Conservation (phyloP, 2,797 vertebrate genomes). For the Mormyrus hasselquistii region DNA sequence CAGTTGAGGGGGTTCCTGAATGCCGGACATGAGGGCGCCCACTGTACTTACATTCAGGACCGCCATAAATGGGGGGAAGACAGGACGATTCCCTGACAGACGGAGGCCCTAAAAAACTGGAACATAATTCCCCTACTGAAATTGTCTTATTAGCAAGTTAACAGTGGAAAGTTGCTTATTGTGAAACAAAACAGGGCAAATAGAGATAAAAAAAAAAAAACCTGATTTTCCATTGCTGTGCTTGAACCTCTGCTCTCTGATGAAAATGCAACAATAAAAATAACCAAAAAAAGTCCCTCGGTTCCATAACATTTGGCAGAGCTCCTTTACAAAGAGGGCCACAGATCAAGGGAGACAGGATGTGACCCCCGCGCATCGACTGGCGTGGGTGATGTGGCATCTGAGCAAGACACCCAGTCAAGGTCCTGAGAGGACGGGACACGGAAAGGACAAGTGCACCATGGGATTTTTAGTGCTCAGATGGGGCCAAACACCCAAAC, state of each 20-base stretch:
- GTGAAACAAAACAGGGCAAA: neutral
- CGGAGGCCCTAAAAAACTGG: neutral
- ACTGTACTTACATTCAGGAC: neutral
- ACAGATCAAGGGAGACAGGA: neutral
- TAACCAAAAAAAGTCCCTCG: neutral
- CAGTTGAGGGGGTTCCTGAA: neutral
- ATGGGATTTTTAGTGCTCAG: neutral
- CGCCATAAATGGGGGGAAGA: neutral
- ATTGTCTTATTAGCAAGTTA: neutral
- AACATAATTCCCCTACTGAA: neutral
- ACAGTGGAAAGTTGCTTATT: neutral
- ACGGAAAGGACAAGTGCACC: neutral
- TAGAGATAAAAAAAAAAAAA: neutral
- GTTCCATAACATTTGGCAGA: neutral
- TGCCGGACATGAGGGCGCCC: neutral
- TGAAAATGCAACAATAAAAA: neutral
- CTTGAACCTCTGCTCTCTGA: neutral
- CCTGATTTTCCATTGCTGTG: neutral
- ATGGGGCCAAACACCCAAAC: neutral
- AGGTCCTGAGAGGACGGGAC: neutral
- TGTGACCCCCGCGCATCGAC: no score
- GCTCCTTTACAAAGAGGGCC: neutral
- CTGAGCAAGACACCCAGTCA: neutral
- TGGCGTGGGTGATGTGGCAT: neutral
- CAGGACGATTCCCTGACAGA: neutral